A percentile compares a stretch with the other conserved stretches of the same genome.
Conservation (phyloP, 2,797 vertebrate genomes). For the Protosalanx chinensis region DNA sequence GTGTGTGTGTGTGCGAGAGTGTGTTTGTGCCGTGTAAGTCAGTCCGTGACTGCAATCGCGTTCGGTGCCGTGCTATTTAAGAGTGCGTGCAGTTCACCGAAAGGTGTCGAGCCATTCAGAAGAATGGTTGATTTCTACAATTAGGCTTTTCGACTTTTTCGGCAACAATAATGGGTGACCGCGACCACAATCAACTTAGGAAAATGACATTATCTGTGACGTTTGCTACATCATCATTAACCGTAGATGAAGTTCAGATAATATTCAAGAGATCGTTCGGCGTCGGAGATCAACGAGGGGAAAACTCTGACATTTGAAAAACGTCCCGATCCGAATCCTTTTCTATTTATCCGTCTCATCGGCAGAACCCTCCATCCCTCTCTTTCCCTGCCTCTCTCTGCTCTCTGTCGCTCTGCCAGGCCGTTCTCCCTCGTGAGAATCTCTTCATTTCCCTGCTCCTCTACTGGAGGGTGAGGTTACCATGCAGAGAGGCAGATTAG, state of each 20-base stretch:
- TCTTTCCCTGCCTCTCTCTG: too few relatives aligned
- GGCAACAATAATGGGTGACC: too few relatives aligned
- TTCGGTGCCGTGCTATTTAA: not conserved
- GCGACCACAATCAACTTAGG: too few relatives aligned
- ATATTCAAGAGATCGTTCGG: too few relatives aligned
- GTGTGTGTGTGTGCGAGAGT: not conserved
- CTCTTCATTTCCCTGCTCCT: not conserved
- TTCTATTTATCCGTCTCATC: slow-evolving; percentile 42
- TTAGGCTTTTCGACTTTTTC: not conserved
- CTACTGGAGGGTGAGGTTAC: slow-evolving; percentile 44
- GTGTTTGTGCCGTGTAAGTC: not conserved
- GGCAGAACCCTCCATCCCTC: slow-evolving; percentile 21
- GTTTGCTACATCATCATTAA: not conserved
- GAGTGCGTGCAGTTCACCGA: not conserved
- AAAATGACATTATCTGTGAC: too few relatives aligned
- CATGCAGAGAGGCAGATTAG: slow-evolving; percentile 57
- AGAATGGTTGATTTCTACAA: not conserved
- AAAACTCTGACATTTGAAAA: slow-evolving; percentile 3
- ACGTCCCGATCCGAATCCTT: not conserved
- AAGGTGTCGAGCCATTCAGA: not conserved
- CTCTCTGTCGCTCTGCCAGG: not conserved
- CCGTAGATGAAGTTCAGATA: not conserved
- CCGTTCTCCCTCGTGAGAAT: not conserved
- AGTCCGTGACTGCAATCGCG: not conserved
- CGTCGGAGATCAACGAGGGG: not conserved